These are phyloP conservation scores for Eospalax fontanierii DNA, from an alignment of 2,797 vertebrate genomes.

Conservation along the genomic window DNA sequence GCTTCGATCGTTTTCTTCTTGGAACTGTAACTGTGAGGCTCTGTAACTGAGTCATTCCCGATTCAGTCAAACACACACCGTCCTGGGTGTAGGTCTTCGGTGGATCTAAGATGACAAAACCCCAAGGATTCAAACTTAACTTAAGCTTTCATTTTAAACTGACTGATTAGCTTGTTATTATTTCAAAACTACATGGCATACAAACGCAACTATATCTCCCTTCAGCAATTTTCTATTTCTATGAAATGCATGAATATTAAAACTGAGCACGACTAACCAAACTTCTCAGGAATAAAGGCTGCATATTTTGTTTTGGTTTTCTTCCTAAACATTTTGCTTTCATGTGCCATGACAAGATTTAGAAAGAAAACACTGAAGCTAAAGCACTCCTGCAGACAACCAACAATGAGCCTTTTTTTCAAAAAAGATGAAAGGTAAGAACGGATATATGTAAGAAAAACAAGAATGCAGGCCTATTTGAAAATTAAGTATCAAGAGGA, in stretches of 20 bases:
- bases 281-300: neutral
- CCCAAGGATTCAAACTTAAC: slow-evolving; percentile 82
- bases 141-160: slow-evolving; percentile 74
- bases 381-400: neutral
- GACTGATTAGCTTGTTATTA: slow-evolving; percentile 74
- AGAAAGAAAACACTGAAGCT: neutral
- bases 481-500: neutral
- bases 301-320: neutral
- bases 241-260: slow-evolving; percentile 40
- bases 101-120: slow-evolving; percentile 92
- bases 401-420: neutral
- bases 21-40: slow-evolving; percentile 96
- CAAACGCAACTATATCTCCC: neutral
- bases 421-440: neutral
- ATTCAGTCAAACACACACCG: slow-evolving; percentile 98
- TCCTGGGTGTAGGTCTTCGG: slow-evolving; percentile 98
- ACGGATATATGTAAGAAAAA: neutral
- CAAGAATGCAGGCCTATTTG: neutral
- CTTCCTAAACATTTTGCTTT: neutral
- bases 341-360: neutral
- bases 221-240: neutral
- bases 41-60: slow-evolving; percentile 97
- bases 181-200: slow-evolving; percentile 50
- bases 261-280: neutral
- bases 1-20: slow-evolving; percentile 96